Percentiles rank a stretch among this genome's conserved stretches.
These are phyloP conservation scores for Oryzias celebensis DNA, from an alignment of 2,113 vertebrate genomes.

Conservation along the genomic window DNA sequence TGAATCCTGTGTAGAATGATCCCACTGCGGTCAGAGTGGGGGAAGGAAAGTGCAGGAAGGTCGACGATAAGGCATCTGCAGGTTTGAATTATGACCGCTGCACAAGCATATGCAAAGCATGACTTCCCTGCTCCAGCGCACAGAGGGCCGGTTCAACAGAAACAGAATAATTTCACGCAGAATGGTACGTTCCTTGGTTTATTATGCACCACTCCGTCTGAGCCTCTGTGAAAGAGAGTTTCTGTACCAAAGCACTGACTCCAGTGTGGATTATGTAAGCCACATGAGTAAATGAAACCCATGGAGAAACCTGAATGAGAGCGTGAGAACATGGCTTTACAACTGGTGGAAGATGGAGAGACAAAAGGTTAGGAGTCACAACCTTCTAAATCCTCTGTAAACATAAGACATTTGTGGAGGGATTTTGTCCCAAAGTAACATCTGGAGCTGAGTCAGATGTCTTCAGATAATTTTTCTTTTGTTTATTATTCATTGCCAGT, in stretches of 20 bases:
- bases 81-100: slow-evolving; percentile 14
- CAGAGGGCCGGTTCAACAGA: not conserved
- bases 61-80: slow-evolving; percentile 17
- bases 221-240: not conserved
- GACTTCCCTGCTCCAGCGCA: not conserved
- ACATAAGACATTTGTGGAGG: slow-evolving; percentile 5
- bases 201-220: not conserved
- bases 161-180: not conserved
- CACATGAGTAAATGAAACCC: not conserved
- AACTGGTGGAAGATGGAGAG: slow-evolving; percentile 1
- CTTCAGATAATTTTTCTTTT: slow-evolving; percentile 4
- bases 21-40: slow-evolving; percentile 11
- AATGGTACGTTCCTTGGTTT: slow-evolving; percentile 1
- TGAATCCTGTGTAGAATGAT: slow-evolving; percentile 32
- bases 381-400: slow-evolving; percentile 6
- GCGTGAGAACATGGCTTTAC: not conserved
- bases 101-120: slow-evolving; percentile 13
- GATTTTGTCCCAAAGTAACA: slow-evolving; percentile 12
- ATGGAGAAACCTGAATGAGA: not conserved
- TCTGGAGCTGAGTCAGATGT: slow-evolving; percentile 28
- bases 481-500: slow-evolving; percentile 29
- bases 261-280: slow-evolving; percentile 1
- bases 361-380: slow-evolving; percentile 25
- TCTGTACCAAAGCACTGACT: not conserved
- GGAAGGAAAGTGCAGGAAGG: slow-evolving; percentile 15